These are phyloP conservation scores for Cactoblastis cactorum DNA, from an alignment of 2,888 invertebrate genomes.

Conservation along the genomic window DNA sequence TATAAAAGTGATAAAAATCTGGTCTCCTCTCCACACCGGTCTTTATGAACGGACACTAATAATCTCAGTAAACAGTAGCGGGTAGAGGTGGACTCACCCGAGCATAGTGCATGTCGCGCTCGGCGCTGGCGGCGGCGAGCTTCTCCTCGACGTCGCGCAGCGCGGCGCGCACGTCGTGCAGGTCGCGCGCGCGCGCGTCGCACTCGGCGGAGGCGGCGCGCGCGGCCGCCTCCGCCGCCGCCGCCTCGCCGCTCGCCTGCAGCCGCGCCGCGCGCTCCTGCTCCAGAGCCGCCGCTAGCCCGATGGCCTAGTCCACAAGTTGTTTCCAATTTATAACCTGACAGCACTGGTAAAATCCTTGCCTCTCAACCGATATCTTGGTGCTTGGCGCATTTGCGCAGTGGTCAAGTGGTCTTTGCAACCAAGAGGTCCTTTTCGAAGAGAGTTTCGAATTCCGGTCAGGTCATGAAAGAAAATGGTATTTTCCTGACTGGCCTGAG, in stretches of 20 bases:
- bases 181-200: conserved; percentile 60
- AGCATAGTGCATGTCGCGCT: conserved; percentile 65
- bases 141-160: conserved; percentile 66
- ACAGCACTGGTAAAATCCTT: no score
- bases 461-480: no score
- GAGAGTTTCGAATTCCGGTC: no score
- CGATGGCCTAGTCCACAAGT: conserved; percentile 78
- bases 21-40: no score
- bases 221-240: conserved; percentile 65
- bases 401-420: no score
- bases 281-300: conserved; percentile 91
- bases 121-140: conserved; percentile 64
- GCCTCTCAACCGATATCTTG: no score
- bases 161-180: conserved; percentile 57
- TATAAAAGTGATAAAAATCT: no score
- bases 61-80: no score
- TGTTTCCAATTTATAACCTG: neutral
- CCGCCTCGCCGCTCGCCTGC: conserved; percentile 89
- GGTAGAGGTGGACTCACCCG: conserved; percentile 45
- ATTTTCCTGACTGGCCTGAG: no score
- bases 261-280: conserved; percentile 94
- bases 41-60: neutral
- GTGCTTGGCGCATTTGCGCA: no score
- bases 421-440: no score
- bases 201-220: conserved; percentile 72